Base-by-base conservation (phyloP, 2,888 invertebrate species). In the Amaurobius ferox region DNA sequence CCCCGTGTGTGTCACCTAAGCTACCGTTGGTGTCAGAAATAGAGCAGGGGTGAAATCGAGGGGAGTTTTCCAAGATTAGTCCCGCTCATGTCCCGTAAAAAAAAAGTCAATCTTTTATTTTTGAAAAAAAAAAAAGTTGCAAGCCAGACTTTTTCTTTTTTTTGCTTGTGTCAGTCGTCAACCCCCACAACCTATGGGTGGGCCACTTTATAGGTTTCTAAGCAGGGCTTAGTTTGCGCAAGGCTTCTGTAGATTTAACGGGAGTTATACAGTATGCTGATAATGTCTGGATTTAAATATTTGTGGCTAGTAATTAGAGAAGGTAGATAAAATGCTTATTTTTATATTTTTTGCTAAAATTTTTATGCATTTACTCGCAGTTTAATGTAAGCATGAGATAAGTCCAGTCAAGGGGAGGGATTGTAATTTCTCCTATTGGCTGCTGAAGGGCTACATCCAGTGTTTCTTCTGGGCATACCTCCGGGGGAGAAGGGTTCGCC, bases 61-160 rank as follows among this genome's bases (percentile, higher is more conserved):
- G 44, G 72, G 79, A 64, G 44, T 55, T 66, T 48, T 77, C 79
- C 72, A 71, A 79, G 79, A 79, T 79, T 79, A 79, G 79, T 72
- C 19, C 35, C 32, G 66, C 66, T 66, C 30, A 6, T 66, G 30
- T 66, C 13, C 35, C 0, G 28, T 32, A 66, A 66, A 66, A 66
- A 66, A 32, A 32, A 66, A 19, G 19, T 23, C 19, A 11, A 55
- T 55, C 19, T 55, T 23, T 55, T 55, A 55, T 32, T 32, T 66
- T 35, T 30, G 28, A 29, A 32, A 32, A 19, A 23, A 30, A 40
- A 40, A 70, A 70, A 70, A 29, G 28, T 29, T 28, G 30, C 0
- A 40, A 19, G 40, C 29, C 5, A 1, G 19, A 19, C 11, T 55
- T 72, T 79, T 66, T 79, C 62, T 61, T 35, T 61, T 19, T 72